Base-by-base conservation (phyloP, 1,140 invertebrate genomes). In the Eciton burchellii region DNA sequence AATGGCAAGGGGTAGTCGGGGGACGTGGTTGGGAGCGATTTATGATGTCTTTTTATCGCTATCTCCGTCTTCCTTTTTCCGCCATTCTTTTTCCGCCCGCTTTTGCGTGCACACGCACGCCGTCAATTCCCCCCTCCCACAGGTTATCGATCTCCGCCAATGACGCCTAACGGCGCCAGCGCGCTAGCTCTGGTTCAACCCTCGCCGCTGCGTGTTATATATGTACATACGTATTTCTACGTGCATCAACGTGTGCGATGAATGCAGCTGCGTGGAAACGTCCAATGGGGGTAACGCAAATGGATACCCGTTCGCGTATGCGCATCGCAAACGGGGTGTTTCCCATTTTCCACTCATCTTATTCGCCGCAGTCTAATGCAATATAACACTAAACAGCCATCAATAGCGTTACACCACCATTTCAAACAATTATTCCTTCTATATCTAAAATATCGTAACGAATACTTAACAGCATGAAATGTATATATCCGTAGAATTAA, bases 161-260 rank as follows among this genome's bases (percentile, higher is more conserved):
- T 87, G 86, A 87, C 76, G 84, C 82, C 82, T 87, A 85, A 87
- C 85, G 79, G 86, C 84, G 86, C 85, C 85, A 83, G 41, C 85
- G 85, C 84, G 35, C 52, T 41, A 52, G n/a, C 52, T 41, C 85
- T 57, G 81, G 63, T 6, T 74, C 83, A 63, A 45, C 6, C 47
- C 59, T 19, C 45, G 29, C 43, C 21, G 73, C 43, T 45, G 14
- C 12, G 62, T 26, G 16, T 54, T 21, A 65, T 41, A 11, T 3
- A 43, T 54, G 1, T 26, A 24, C 56, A 3, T 57, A 54, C 49
- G 68, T 83, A 73, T 63, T 43, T 59, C 54, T 72, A 72, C 63
- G 72, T 86, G 81, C 57, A 73, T 81, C 70, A 72, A 63, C 70
- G 26, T 47, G 43, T n/a, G 68, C 77, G 70, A 73, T 43, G 70